A percentile compares a stretch with the other conserved stretches of the same genome.
These are phyloP conservation scores for Carapus acus DNA, from an alignment of 2,797 vertebrate species.

Conservation along the genomic window DNA sequence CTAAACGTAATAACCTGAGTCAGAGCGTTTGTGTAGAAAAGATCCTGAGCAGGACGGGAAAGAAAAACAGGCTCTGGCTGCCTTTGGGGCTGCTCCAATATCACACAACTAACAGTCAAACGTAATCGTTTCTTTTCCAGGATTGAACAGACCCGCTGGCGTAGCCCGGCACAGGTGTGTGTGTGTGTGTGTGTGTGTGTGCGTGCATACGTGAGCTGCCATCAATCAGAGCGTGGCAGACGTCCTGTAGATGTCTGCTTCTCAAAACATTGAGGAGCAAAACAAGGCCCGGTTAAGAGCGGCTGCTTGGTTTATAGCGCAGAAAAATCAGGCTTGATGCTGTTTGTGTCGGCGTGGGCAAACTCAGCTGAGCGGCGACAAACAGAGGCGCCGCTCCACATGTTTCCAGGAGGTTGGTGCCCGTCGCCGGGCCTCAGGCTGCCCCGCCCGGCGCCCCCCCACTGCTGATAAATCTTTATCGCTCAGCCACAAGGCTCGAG, in stretches of 20 bases:
- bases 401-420: constrained; percentile 19
- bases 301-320: constrained; percentile 1
- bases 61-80: constrained; percentile 32
- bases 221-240: constrained; percentile 22
- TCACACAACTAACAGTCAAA: constrained; percentile 31
- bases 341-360: no score
- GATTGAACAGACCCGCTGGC: constrained; percentile 28
- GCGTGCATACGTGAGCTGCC: constrained; percentile 11
- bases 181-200: constrained; percentile 17
- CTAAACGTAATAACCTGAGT: constrained; percentile 26
- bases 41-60: constrained; percentile 1
- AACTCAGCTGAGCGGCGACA: neutral
- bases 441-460: constrained; percentile 56
- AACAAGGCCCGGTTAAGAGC: neutral
- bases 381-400: constrained; percentile 10
- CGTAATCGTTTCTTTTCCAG: constrained; percentile 24
- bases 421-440: constrained; percentile 60
- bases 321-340: no score
- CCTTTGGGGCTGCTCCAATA: constrained; percentile 12
- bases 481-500: constrained; percentile 57
- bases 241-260: constrained; percentile 7
- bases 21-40: constrained; percentile 11
- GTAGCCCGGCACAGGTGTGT: constrained; percentile 13
- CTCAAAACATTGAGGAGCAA: neutral
- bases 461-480: constrained; percentile 78